phyloP scores from a whole-genome alignment of 2,888 invertebrate species.

The Sphinx pinastri region DNA sequence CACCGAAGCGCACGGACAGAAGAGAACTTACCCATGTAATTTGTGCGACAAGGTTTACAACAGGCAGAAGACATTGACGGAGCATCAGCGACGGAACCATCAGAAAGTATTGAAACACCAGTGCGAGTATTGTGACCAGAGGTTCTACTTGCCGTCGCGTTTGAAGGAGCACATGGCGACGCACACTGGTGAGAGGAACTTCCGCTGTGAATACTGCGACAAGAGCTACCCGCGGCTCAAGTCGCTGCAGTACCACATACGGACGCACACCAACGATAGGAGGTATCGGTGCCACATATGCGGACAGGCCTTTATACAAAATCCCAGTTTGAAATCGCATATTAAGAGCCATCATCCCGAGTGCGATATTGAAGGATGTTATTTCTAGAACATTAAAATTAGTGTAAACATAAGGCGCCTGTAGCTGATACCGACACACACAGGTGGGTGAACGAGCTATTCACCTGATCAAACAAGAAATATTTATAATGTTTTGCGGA shows the following conservation, averaged over 20 bases:
- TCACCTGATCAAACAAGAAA: not conserved
- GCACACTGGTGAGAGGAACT: slow-evolving; percentile 83
- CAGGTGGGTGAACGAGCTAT: not conserved
- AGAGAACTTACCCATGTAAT: slow-evolving; percentile 72
- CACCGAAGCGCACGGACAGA: slow-evolving; percentile 74
- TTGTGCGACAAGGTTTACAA: slow-evolving; percentile 78
- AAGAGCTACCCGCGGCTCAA: slow-evolving; percentile 85
- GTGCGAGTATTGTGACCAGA: slow-evolving; percentile 82
- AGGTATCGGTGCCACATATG: slow-evolving; percentile 83
- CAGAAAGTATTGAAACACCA: slow-evolving; percentile 78
- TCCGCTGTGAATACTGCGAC: slow-evolving; percentile 83
- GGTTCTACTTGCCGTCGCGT: slow-evolving; percentile 75
- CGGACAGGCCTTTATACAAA: slow-evolving; percentile 83
- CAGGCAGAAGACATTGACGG: slow-evolving; percentile 71
- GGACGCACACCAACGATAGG: slow-evolving; percentile 84
- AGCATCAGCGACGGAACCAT: slow-evolving; percentile 74
- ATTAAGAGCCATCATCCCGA: slow-evolving; percentile 83
- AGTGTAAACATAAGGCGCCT: not conserved
- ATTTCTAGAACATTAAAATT: slow-evolving; percentile 39
- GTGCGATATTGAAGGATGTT: slow-evolving; percentile 71
- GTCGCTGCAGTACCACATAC: slow-evolving; percentile 83
- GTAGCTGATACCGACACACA: not conserved
- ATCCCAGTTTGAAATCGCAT: slow-evolving; percentile 84
- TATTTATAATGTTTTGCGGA: not conserved
- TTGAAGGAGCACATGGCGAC: slow-evolving; percentile 80